Base-by-base conservation (phyloP, 2,888 invertebrate species). In the Scrobipalpa costella region DNA sequence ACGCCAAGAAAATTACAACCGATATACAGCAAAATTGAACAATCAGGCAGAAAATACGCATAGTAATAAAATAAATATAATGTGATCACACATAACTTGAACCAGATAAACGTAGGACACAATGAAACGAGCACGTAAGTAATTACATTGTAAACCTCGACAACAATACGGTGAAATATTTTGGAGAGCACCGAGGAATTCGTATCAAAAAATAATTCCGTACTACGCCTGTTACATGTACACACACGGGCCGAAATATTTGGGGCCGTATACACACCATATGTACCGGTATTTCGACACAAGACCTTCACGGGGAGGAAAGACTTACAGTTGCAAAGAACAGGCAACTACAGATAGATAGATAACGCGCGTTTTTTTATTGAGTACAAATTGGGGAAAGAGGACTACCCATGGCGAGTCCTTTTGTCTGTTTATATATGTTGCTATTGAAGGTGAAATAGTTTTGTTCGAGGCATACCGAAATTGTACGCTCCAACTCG, bases 201-300 rank as follows among this genome's bases (percentile, higher is more conserved):
- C 15, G 66, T 68, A 72, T 72, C 68, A 69, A 72, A 69, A 77
- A 74, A 75, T 73, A 75, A 75, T 73, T 73, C 68, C 38, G 66
- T 70, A 47, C 64, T 27, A 13, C 52, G 13, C 11, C 11, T 27
- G 27, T 55, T 27, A n/a, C 58, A 19, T 21, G 58, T 58, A 68
- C 73, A n/a, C 21, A 50, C 19, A 19, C 11, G 11, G 70, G 70
- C 70, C 74, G 68, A 77, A 78, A 75, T 77, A 79, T 78, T 75
- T 71, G 71, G 67, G 63, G 70, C 70, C 67, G 71, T 69, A 74
- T 71, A 61, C 69, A 67, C 67, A n/a, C n/a, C n/a, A n/a, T n/a
- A n/a, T n/a, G n/a, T n/a, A 67, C 64, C 69, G 73, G 76, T 74
- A 75, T 75, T 73, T 72, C 67, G 70, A 67, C 66, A 73, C 70